A percentile compares a stretch with the other conserved stretches of the same genome.
These are phyloP conservation scores for Rhinoderma darwinii DNA, from an alignment of 2,113 vertebrate genomes.

Conservation along the genomic window DNA sequence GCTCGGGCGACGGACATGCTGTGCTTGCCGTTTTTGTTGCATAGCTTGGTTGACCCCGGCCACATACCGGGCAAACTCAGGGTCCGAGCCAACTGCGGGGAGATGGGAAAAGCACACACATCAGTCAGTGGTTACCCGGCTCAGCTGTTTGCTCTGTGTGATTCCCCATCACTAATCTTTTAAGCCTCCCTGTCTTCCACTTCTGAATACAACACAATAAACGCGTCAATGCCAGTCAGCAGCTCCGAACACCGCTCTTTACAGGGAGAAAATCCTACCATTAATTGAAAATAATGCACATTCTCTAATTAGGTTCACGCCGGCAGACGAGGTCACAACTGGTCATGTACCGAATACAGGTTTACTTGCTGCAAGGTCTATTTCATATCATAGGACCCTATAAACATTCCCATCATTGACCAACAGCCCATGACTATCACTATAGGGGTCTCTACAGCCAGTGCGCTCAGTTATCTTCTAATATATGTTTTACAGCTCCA, in stretches of 20 bases:
- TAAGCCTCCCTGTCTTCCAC: constrained; percentile 63
- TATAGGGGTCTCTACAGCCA: neutral
- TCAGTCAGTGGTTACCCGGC: constrained; percentile 66
- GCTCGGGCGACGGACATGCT: constrained; percentile 89
- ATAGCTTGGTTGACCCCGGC: constrained; percentile 97
- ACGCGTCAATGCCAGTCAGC: constrained; percentile 62
- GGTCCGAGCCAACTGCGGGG: constrained; percentile 91
- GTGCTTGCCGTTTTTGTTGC: constrained; percentile 95
- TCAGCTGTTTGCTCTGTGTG: constrained; percentile 62
- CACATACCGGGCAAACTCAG: constrained; percentile 96
- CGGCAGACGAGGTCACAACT: neutral
- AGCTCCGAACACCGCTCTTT: neutral
- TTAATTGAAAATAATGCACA: neutral
- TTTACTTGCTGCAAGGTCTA: neutral
- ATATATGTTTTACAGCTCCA: neutral
- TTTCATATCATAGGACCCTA: neutral
- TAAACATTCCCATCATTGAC: no score
- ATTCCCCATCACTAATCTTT: constrained; percentile 59
- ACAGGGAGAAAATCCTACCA: neutral
- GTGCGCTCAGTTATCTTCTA: neutral
- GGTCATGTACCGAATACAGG: neutral
- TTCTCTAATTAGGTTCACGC: neutral
- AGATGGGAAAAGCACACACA: constrained; percentile 63
- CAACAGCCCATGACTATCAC: neutral
- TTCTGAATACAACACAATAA: constrained; percentile 59